Evolutionary conservation across 2,113 vertebrate genomes (phyloP).

Genomic region (Corydoras sp.): DNA sequence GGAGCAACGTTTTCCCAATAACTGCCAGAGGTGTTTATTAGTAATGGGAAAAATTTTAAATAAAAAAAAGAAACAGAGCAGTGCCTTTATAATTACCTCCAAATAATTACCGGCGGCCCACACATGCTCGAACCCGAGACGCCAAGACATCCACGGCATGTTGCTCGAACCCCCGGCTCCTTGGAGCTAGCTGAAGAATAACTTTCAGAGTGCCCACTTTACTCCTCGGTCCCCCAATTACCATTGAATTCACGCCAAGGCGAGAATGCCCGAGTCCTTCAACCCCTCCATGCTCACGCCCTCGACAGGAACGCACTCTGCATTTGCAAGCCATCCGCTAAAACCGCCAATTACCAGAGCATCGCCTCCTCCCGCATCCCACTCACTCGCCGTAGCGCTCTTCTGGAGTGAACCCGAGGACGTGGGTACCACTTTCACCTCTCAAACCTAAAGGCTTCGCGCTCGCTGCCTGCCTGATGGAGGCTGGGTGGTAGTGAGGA

Average conservation of each 20-base stretch:
- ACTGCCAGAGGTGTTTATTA: constrained; percentile 32
- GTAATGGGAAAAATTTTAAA: constrained; percentile 24
- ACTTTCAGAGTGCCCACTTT: constrained; percentile 14
- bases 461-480: too few relatives aligned
- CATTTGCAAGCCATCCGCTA: constrained; percentile 12
- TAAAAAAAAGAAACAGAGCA: not conserved
- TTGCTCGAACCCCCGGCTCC: too few relatives aligned
- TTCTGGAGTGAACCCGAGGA: not conserved
- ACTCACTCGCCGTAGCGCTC: not conserved
- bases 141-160: not conserved
- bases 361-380: not conserved
- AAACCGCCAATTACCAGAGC: constrained; percentile 21
- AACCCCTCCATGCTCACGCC: not conserved
- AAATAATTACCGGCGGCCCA: constrained; percentile 12
- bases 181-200: not conserved
- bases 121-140: not conserved
- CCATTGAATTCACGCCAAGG: not conserved
- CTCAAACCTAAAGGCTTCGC: not conserved
- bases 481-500: too few relatives aligned
- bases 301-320: not conserved
- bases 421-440: not conserved
- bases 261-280: not conserved
- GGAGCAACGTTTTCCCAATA: constrained; percentile 15
- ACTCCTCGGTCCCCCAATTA: constrained; percentile 11
- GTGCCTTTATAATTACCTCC: constrained; percentile 17